Evolutionary conservation across 2,797 vertebrate genomes (phyloP).

Genomic region (Urophycis tenuis): DNA sequence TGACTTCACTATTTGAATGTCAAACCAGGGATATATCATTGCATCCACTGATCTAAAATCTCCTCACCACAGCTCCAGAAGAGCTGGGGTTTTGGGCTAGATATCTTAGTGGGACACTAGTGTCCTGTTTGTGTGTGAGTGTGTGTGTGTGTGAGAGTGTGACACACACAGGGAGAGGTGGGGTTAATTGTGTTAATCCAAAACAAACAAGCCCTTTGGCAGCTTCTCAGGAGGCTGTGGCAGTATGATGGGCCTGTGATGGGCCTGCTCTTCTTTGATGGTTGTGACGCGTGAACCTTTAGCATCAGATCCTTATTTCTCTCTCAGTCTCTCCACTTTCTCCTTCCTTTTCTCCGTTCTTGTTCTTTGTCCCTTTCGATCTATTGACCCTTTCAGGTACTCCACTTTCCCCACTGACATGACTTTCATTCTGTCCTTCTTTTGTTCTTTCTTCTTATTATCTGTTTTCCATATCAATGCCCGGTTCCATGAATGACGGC

Average conservation of each 20-base stretch:
- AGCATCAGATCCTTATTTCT: background rate
- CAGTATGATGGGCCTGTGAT: conserved; percentile 55
- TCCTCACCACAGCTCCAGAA: conserved; percentile 26
- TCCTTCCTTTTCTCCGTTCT: background rate
- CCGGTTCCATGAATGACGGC: background rate
- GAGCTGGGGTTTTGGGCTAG: conserved; percentile 11
- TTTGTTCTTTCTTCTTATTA: background rate
- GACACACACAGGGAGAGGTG: conserved; percentile 43
- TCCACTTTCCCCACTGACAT: background rate
- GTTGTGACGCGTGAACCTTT: conserved; percentile 50
- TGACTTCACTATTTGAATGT: conserved; percentile 48
- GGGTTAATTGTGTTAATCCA: conserved; percentile 70
- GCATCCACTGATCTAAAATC: conserved; percentile 47
- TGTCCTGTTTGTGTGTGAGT: conserved; percentile 42
- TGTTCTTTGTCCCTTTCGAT: background rate
- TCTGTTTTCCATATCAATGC: background rate
- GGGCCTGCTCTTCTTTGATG: conserved; percentile 66
- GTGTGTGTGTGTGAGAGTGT: conserved; percentile 40
- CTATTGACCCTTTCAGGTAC: background rate
- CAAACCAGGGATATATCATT: conserved; percentile 41
- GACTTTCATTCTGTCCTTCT: background rate
- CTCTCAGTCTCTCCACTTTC: background rate
- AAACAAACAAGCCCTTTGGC: conserved; percentile 69
- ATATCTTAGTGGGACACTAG: background rate
- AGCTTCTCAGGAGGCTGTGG: conserved; percentile 58